Evolutionary conservation across 1,140 invertebrate species (phyloP).

Genomic region (Leptinotarsa texana): DNA sequence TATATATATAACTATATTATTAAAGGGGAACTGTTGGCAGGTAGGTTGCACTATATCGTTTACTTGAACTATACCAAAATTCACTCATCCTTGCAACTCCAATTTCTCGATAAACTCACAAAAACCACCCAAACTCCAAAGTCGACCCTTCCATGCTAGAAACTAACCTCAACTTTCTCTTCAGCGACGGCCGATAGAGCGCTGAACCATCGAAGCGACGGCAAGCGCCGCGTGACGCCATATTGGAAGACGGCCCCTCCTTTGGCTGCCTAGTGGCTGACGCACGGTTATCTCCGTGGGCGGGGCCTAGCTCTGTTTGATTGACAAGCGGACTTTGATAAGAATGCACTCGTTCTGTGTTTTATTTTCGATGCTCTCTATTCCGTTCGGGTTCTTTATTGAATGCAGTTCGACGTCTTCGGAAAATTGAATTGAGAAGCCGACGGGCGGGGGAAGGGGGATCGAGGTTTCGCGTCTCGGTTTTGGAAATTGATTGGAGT

Average conservation of each 20-base stretch:
- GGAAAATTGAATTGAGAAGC: conserved; percentile 1
- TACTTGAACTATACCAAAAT: too few species aligned
- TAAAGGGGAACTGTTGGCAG: too few species aligned
- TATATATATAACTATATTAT: too few species aligned
- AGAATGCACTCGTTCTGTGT: conserved; percentile 43
- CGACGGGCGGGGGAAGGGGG: background rate
- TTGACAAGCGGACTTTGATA: conserved; percentile 48
- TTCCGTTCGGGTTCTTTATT: conserved; percentile 16
- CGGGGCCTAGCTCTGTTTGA: conserved; percentile 46
- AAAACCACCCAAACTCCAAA: background rate
- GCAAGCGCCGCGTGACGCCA: conserved; percentile 45
- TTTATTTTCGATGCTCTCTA: conserved; percentile 43
- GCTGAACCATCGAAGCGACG: background rate
- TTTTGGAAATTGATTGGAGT: background rate
- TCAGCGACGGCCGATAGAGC: background rate
- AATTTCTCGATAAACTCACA: background rate
- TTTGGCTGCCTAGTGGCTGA: conserved; percentile 41
- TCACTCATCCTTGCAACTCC: too few species aligned
- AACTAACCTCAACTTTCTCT: background rate
- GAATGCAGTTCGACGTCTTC: background rate
- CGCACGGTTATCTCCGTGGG: conserved; percentile 45
- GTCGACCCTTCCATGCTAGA: background rate
- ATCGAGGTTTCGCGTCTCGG: background rate
- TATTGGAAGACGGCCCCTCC: conserved; percentile 48
- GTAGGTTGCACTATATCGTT: too few species aligned